Conservation (phyloP, 2,888 invertebrate genomes). For the Gortyna flavago region DNA sequence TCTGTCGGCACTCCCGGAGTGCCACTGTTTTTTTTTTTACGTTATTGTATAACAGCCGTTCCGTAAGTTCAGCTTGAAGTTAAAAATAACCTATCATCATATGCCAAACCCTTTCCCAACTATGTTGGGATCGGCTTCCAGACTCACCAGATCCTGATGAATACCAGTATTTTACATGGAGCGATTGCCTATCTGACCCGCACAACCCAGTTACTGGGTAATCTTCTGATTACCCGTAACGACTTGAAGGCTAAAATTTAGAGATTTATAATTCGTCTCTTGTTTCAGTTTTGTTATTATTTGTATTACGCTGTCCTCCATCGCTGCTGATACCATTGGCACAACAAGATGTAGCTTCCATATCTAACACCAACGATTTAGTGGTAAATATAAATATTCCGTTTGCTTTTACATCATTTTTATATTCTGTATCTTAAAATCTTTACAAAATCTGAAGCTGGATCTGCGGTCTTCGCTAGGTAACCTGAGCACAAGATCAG, state of each 20-base stretch:
- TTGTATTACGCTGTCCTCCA: constrained; percentile 1
- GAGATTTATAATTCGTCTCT: background rate
- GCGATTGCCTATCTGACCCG: background rate
- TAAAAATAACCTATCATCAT: background rate
- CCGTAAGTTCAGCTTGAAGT: no score
- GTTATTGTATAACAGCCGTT: no score
- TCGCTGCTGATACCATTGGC: background rate
- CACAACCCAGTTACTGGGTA: background rate
- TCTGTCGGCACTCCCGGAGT: no score
- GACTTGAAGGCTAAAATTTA: background rate
- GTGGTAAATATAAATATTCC: constrained; percentile 22
- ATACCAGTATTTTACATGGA: no score
- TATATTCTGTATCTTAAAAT: background rate
- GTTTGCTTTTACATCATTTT: background rate
- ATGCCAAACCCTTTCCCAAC: background rate
- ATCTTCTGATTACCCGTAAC: background rate
- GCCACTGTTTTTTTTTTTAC: no score
- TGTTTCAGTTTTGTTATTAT: constrained; percentile 34
- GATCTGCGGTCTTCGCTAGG: background rate
- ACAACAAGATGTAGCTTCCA: background rate
- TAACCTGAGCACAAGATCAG: background rate
- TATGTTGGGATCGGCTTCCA: background rate
- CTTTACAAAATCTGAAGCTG: background rate
- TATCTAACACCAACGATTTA: background rate
- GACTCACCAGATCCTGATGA: no score